Conservation (phyloP, 92 coral and sea anemone species). For the Bergia sp. region DNA sequence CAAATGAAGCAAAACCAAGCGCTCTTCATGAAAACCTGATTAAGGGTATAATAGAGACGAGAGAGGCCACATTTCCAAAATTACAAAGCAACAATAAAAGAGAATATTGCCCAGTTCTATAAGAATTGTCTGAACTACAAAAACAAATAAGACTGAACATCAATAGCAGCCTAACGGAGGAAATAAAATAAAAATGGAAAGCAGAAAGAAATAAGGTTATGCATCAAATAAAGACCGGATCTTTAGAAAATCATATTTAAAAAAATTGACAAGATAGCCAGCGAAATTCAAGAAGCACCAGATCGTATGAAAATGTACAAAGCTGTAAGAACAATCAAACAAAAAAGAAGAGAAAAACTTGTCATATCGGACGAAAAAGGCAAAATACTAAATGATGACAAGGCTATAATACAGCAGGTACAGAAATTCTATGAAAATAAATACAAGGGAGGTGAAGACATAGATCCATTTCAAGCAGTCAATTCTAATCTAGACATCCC, state of each 20-base stretch:
- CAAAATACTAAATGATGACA: neutral
- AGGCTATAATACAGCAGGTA: neutral
- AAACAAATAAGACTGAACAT: too few relatives aligned
- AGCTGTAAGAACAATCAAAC: neutral
- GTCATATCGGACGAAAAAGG: neutral
- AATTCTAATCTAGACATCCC: neutral
- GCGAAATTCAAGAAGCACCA: constrained; percentile 6
- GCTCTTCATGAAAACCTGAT: too few relatives aligned
- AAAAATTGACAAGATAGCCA: constrained; percentile 6
- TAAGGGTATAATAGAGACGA: too few relatives aligned
- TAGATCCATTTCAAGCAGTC: constrained; percentile 9
- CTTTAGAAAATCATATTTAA: neutral
- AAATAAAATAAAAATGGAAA: too few relatives aligned
- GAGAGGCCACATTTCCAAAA: too few relatives aligned
- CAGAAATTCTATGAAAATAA: neutral
- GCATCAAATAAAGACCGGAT: neutral
- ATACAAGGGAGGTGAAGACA: neutral
- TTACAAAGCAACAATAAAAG: too few relatives aligned
- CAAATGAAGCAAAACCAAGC: too few relatives aligned
- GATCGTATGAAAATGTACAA: neutral
- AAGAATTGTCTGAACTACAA: too few relatives aligned
- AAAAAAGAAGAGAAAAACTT: constrained; percentile 1
- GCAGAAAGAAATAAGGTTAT: neutral
- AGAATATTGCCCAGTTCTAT: too few relatives aligned
- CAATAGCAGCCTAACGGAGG: too few relatives aligned